Base-by-base conservation (phyloP, 2,888 invertebrate species). In the Mythimna impura region DNA sequence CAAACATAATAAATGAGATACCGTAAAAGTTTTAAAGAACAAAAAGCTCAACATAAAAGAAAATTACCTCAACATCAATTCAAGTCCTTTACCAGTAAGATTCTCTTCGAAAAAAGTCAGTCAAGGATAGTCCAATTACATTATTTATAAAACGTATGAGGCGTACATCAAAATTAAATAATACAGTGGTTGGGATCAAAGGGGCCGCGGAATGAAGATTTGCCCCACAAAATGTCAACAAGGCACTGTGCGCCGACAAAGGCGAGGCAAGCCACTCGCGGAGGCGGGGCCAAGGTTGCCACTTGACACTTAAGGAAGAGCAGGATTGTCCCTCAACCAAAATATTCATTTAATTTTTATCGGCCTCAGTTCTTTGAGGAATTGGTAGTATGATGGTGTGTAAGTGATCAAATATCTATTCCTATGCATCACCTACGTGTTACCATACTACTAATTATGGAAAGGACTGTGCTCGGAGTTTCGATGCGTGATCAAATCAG, bases 171-270 rank as follows among this genome's bases (percentile, higher is more conserved):
- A 95, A 95, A 94, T 92, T 92, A 93, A 93, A 93, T 92, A 93
- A 94, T 93, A 92, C 90, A 88, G 90, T 90, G 88, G 88, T 87
- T 82, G 82, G 83, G 90, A 88, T 95, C 94, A 96, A 95, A 95
- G 92, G 86, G 78, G 87, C 96, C 96, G 95, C 95, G 94, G 96
- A 91, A 94, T 93, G 96, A 95, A 92, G 94, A 94, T 95, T 95
- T 95, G 94, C 95, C 90, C 93, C 91, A 94, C 94, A 94, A 95
- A 95, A 96, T 95, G 96, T 96, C 95, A 95, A 92, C 94, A 90
- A 91, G 92, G 87, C 89, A 88, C 75, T 71, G 78, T 71, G 75
- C 76, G 80, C 94, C 95, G 95, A 95, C 95, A 95, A 95, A 95
- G 94, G 89, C 76, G 63, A 73, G 61, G 73, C 76, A 71, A 65